phyloP scores from a whole-genome alignment of 2,888 invertebrate species.

The Ashinkailepas kermadecensis region DNA sequence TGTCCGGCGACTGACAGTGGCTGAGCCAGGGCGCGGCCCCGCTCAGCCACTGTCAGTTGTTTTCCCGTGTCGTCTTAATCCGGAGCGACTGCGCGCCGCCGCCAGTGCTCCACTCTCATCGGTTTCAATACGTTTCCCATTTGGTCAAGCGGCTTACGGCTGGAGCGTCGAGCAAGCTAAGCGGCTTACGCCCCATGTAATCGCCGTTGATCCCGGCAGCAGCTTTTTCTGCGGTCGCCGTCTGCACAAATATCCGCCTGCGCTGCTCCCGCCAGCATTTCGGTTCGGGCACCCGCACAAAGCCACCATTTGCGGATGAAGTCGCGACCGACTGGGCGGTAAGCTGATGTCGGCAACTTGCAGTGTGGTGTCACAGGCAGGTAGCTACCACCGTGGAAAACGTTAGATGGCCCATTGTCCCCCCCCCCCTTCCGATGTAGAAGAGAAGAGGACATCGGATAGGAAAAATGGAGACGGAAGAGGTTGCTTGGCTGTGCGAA shows the following conservation, averaged over 20 bases:
- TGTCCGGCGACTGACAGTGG: too few species aligned
- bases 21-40: too few species aligned
- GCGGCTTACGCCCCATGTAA: not conserved
- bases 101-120: not conserved
- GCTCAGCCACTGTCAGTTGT: too few species aligned
- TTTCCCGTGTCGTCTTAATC: not conserved
- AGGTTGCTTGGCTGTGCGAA: too few species aligned
- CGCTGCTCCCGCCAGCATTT: not conserved
- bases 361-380: too few species aligned
- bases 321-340: not conserved
- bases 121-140: constrained; percentile 21
- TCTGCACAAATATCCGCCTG: not conserved
- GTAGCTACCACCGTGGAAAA: too few species aligned
- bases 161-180: too few species aligned
- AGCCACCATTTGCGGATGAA: not conserved
- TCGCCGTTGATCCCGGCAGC: not conserved
- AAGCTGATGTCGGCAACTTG: too few species aligned
- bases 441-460: too few species aligned
- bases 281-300: not conserved
- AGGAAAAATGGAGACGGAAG: too few species aligned
- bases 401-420: too few species aligned
- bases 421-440: too few species aligned
- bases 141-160: constrained; percentile 14
- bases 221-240: not conserved
- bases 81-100: not conserved